Evolutionary conservation across 2,113 vertebrate species (phyloP).

Genomic region (Cacatua alba): DNA sequence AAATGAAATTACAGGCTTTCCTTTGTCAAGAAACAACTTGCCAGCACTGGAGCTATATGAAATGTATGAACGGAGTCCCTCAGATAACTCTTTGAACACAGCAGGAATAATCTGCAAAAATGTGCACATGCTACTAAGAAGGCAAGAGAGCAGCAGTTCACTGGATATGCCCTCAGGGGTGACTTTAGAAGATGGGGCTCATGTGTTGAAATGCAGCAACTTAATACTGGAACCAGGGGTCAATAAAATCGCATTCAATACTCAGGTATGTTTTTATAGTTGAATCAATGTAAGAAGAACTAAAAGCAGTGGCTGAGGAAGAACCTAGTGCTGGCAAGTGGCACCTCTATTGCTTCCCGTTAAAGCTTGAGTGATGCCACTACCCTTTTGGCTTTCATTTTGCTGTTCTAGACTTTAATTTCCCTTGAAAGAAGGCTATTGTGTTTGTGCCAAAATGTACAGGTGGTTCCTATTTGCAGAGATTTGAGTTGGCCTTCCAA

Average conservation of each 20-base stretch:
- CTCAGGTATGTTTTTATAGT: conserved; percentile 79
- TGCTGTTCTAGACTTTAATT: not conserved
- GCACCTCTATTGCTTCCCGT: not conserved
- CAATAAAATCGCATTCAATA: conserved; percentile 86
- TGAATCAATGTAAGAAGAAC: not conserved
- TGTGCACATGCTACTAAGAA: conserved; percentile 87
- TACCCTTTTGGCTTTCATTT: not conserved
- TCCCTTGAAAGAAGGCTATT: not conserved
- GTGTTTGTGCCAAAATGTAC: not conserved
- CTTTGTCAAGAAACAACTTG: conserved; percentile 18
- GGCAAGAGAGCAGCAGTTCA: conserved; percentile 81
- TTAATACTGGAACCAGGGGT: conserved; percentile 86
- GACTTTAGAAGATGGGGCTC: conserved; percentile 83
- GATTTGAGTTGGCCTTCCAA: not conserved
- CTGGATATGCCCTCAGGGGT: conserved; percentile 77
- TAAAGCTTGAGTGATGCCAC: not conserved
- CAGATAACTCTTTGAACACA: conserved; percentile 85
- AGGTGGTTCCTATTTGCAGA: not conserved
- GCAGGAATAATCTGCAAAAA: conserved; percentile 93
- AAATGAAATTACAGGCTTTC: not conserved
- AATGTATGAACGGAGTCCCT: conserved; percentile 89
- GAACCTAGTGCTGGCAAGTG: not conserved
- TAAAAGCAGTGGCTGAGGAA: not conserved
- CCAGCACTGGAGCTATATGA: conserved; percentile 85
- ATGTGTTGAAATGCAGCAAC: conserved; percentile 78